phyloP scores from a whole-genome alignment of 1,140 invertebrate genomes.

The Drosophila mojavensis region DNA sequence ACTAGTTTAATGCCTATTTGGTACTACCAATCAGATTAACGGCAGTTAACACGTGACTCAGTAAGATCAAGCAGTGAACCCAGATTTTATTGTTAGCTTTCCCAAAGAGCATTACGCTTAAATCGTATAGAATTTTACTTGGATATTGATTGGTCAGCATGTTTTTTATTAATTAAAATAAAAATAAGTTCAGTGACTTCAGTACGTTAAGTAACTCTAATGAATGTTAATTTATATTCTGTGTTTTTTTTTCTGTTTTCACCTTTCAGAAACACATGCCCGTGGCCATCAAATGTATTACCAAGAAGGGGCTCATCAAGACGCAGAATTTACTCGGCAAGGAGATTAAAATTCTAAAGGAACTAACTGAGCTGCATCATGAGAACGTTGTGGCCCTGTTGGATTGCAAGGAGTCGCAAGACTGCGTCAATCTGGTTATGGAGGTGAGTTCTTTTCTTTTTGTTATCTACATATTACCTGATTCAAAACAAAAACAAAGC shows the following conservation, averaged over 20 bases:
- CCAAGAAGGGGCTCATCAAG: conserved; percentile 98
- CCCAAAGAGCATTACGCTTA: conserved; percentile 13
- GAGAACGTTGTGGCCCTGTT: conserved; percentile 98
- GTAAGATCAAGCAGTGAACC: conserved; percentile 6
- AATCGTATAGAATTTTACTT: background rate
- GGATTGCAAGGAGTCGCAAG: conserved; percentile 97
- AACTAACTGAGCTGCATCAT: conserved; percentile 97
- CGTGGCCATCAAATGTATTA: conserved; percentile 98
- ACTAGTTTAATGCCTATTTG: conserved; percentile 1
- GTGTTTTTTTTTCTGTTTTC: conserved; percentile 38
- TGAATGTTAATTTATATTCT: conserved; percentile 53
- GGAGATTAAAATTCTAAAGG: conserved; percentile 99
- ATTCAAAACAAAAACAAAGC: background rate
- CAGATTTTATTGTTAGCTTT: conserved; percentile 4
- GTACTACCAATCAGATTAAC: conserved; percentile 9
- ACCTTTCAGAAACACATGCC: conserved; percentile 91
- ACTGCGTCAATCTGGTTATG: conserved; percentile 98
- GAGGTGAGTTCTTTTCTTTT: conserved; percentile 87
- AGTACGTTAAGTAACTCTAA: conserved; percentile 40
- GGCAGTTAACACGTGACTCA: conserved; percentile 33
- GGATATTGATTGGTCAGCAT: background rate
- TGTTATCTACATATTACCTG: no score
- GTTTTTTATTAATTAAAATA: conserved; percentile 11
- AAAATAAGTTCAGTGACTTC: conserved; percentile 58
- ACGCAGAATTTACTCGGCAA: conserved; percentile 98